A percentile compares a stretch with the other conserved stretches of the same genome.
Conservation (phyloP, 2,113 vertebrate species). For the Oreochromis spilurus region DNA sequence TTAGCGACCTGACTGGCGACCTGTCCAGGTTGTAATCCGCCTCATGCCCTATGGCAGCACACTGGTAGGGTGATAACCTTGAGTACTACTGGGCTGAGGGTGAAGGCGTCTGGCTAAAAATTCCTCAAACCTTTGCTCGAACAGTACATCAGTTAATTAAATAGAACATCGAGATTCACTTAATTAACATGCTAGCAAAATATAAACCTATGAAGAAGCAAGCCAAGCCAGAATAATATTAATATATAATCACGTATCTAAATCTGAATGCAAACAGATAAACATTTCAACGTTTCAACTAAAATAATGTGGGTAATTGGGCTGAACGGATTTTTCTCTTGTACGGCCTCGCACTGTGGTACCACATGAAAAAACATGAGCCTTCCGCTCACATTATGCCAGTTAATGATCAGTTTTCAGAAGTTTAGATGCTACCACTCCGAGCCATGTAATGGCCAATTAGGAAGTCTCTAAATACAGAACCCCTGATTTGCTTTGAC, state of each 20-base stretch:
- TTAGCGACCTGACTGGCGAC: rapidly evolving
- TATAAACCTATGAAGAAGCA: neutral
- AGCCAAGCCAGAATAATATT: neutral
- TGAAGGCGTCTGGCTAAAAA: neutral
- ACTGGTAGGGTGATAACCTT: neutral
- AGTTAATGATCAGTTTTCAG: neutral
- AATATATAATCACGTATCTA: neutral
- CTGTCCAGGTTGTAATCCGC: neutral
- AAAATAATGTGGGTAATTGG: neutral
- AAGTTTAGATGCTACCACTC: neutral
- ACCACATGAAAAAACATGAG: neutral
- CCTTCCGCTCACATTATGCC: neutral
- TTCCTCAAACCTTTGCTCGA: neutral
- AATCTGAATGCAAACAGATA: neutral
- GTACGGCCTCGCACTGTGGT: neutral
- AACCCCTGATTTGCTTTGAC: neutral
- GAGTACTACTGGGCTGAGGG: neutral
- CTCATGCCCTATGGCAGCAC: neutral
- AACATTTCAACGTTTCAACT: neutral
- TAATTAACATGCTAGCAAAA: neutral
- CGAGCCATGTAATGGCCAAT: neutral
- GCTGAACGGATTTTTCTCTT: neutral
- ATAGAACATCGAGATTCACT: neutral
- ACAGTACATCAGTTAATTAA: neutral
- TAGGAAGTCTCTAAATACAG: neutral